A percentile compares a stretch with the other conserved stretches of the same genome.
phyloP scores from a whole-genome alignment of 2,888 invertebrate species.

The Trichopria drosophilae region DNA sequence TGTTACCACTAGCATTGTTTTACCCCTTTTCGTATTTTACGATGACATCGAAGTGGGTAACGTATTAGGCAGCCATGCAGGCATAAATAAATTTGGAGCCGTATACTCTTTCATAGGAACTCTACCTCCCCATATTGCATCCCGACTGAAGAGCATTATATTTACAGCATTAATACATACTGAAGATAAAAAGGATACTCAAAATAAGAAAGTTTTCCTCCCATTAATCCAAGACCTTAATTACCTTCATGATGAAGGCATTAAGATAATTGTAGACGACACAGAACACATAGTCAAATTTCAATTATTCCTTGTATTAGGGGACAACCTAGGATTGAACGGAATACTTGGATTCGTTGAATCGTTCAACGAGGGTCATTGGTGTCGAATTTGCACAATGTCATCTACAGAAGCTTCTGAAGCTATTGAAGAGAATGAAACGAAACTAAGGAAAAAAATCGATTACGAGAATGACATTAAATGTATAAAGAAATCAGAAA shows the following conservation, averaged over 20 bases:
- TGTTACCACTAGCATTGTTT: conserved; percentile 13
- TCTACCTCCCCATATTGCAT: conserved; percentile 9
- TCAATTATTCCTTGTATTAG: conserved; percentile 1
- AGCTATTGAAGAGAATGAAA: conserved; percentile 7
- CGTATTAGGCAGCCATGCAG: conserved; percentile 21
- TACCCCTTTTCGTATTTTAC: conserved; percentile 24
- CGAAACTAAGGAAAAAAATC: conserved; percentile 1
- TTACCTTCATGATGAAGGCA: neutral
- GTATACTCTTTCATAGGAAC: conserved; percentile 9
- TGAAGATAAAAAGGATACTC: conserved; percentile 10
- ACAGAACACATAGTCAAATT: neutral
- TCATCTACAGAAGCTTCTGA: neutral
- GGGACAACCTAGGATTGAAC: no score
- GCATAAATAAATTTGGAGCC: conserved; percentile 24
- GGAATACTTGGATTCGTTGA: neutral
- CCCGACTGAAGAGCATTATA: conserved; percentile 11
- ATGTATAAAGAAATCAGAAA: neutral
- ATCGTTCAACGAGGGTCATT: conserved; percentile 4
- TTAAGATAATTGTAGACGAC: neutral
- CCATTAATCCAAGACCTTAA: conserved; percentile 4
- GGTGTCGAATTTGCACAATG: conserved; percentile 13
- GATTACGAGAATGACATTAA: conserved; percentile 11
- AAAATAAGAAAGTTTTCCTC: conserved; percentile 7
- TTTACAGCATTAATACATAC: conserved; percentile 10
- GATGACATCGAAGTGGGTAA: conserved; percentile 25